Base-by-base conservation (phyloP, 2,797 vertebrate genomes). In the Lithobates pipiens region DNA sequence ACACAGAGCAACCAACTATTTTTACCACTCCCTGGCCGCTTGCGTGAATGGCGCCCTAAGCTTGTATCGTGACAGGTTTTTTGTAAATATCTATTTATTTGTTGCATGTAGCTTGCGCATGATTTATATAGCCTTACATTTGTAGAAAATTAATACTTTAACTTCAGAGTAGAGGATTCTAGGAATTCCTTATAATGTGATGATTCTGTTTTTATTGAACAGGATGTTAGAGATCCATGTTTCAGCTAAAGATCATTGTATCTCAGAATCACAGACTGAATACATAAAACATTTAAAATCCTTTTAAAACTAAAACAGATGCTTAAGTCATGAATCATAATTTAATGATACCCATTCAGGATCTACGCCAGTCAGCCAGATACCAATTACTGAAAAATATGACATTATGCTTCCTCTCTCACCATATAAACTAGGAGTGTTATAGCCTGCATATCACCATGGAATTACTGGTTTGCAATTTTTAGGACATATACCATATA, bases 301-400 rank as follows among this genome's bases (percentile, higher is more conserved):
- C 18, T 34, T 69, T 42, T 46, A 69, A 79, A 79, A 69, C 25
- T 34, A 44, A 79, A 79, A 67, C 77, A 79, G 77, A 79, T 79
- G 65, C 39, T 50, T 67, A 50, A 50, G n/a, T n/a, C 65, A 69
- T 79, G 42, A 79, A 79, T 79, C 77, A 79, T 69, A 79, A 46
- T 23, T 67, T 79, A 79, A 79, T 79, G 63, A 69, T 79, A 32
- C 61, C 42, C 39, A 69, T 67, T 67, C 39, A 69, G 78, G 36
- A 80, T 71, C 69, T 82, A 5, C 32, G 34, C n/a, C 54, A 42
- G 44, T 61, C 80, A 57, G 34, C 70, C 63, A 73, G 70, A 73
- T 82, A 73, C 32, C 80, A 82, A 82, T 73, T 82, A 73, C 50
- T 39, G 63, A 74, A 61, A 54, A 11, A 82, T 82, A 25, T 82